Base-by-base conservation (phyloP, 2,888 invertebrate species). In the Polyploca ridens region DNA sequence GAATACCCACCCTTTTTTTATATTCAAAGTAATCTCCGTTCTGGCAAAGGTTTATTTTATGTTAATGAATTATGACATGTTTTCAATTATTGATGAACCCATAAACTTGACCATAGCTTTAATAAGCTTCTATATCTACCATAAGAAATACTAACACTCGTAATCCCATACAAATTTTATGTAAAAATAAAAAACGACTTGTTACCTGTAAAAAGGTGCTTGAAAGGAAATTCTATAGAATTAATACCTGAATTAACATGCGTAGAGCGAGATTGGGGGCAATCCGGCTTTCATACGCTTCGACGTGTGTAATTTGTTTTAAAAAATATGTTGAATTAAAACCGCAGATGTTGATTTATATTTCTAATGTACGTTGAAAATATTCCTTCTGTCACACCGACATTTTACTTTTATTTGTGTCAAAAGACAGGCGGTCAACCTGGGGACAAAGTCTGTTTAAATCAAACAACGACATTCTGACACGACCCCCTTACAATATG, bases 321-420 rank as follows among this genome's bases (percentile, higher is more conserved):
- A 14, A 19, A 54, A 54, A 54, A 54, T 16, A 49, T 46, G 16
- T n/a, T 58, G 58, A 33, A 58, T 14, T 35, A 35, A 11, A n/a
- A 33, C 58, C 35, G 7, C 35, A 58, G 7, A 35, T 58, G 58
- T 33, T 58, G 58, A 58, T 58, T 58, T 58, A 33, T 58, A 58
- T 68, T 69, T 69, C 66, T 70, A 68, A 73, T 64, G 46, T 64
- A 61, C 38, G 63, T 8, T 68, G 71, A 65, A 65, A 59, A 38
- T 33, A 59, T 58, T 58, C 33, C 63, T 16, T n/a, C 62, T 7
- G n/a, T 75, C 41, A 75, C 66, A 75, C 74, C 67, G 64, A 54
- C 2, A 19, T n/a, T n/a, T n/a, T n/a, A n/a, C n/a, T n/a, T n/a
- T n/a, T n/a, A n/a, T n/a, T n/a, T n/a, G n/a, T n/a, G n/a, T n/a